Base-by-base conservation (phyloP, 2,888 invertebrate genomes). In the Rhingia rostrata region DNA sequence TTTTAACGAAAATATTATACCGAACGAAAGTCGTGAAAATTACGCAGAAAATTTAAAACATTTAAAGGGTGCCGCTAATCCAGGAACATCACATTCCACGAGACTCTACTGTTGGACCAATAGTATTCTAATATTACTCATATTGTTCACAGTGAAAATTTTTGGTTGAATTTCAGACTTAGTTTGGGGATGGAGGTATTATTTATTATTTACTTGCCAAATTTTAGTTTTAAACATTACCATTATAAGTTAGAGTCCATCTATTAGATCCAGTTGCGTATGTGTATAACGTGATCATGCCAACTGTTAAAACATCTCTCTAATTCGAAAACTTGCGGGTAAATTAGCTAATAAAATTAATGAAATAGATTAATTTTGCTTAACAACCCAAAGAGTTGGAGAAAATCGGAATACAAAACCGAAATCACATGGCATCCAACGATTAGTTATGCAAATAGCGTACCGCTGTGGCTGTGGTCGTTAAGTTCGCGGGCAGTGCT, bases 11-110 rank as follows among this genome's bases (percentile, higher is more conserved):
- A 84, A 84, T 47, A 75, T 80, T 6, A 84, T 89, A 10, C 78
- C 86, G 45, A 87, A 89, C 56, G 90, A 90, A 39, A 89, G 89
- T 53, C 90, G 90, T 32, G 90, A 90, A 69, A 90, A 90, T 75
- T 88, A 90, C 80, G 90, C 90, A 2, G 88, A 88, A 66, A 81
- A 85, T 72, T 30, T 85, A 14, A 88, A 89, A 54, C 88, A 88
- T 69, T 89, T 89, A 79, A 87, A 88, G 41, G 81, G 74, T 37
- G 63, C 75, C 35, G 70, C 70, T 45, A 72, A 7, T 10, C 61
- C 75, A 9, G 77, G 67, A 30, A 51, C 85, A 63, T 72, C 85
- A 37, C 63, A 79, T 64, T 79, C 84, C 43, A 58, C 79, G 66
- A 69, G 69, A 12, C 75, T 85, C 45, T 69, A 67, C 47, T 72